These are phyloP conservation scores for Eupithecia inturbata DNA, from an alignment of 2,888 invertebrate species.

Conservation along the genomic window DNA sequence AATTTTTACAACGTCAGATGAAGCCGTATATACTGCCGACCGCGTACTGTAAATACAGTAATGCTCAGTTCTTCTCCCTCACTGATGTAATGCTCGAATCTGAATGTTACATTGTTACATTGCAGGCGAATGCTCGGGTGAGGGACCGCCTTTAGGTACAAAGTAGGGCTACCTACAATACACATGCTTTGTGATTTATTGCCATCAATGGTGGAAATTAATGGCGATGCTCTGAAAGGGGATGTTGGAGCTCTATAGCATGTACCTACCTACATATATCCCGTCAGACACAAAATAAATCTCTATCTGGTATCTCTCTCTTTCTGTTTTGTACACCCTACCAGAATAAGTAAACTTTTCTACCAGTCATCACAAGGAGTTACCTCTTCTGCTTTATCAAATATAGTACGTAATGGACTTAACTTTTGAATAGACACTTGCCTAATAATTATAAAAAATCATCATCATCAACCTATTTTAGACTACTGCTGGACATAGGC, in stretches of 20 bases:
- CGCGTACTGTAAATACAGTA: not conserved
- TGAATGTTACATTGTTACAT: too few relatives aligned
- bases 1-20: not conserved
- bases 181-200: constrained; percentile 12
- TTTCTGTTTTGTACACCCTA: too few relatives aligned
- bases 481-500: too few relatives aligned
- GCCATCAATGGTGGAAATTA: constrained; percentile 15
- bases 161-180: not conserved
- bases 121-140: not conserved
- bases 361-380: too few relatives aligned
- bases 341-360: too few relatives aligned
- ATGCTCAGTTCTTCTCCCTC: not conserved
- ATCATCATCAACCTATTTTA: too few relatives aligned
- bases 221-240: not conserved
- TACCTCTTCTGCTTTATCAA: too few relatives aligned
- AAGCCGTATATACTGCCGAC: not conserved
- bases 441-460: too few relatives aligned
- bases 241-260: not conserved
- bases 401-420: too few relatives aligned
- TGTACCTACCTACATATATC: too few relatives aligned
- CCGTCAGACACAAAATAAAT: not conserved
- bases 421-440: too few relatives aligned
- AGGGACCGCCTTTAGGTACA: not conserved
- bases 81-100: not conserved
- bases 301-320: not conserved